Percentiles rank a stretch among this genome's conserved stretches.
Conservation (phyloP, 2,888 invertebrate genomes). For the Euplexia lucipara region DNA sequence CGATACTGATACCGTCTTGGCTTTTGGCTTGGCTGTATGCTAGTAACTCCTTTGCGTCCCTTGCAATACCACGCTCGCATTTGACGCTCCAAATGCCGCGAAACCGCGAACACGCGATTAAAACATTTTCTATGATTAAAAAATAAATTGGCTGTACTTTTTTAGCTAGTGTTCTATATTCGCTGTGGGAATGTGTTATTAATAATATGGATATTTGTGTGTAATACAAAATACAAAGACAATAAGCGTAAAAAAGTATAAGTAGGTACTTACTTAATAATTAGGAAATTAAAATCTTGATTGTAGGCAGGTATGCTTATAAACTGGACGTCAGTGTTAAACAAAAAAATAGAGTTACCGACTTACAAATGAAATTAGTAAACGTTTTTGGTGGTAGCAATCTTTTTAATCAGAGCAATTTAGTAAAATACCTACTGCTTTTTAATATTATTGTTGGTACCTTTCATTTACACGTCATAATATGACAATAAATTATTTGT, state of each 20-base stretch:
- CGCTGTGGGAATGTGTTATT: constrained; percentile 29
- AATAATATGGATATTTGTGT: constrained; percentile 1
- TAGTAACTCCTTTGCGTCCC: constrained; percentile 59
- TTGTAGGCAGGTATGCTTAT: too few species aligned
- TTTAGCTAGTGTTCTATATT: constrained; percentile 5
- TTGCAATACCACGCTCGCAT: constrained; percentile 45
- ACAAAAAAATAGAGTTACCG: too few species aligned
- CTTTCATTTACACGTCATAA: too few species aligned
- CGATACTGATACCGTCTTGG: constrained; percentile 62
- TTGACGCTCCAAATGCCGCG: constrained; percentile 34
- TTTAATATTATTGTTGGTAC: too few species aligned
- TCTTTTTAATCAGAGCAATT: background rate
- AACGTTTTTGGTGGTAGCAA: too few species aligned
- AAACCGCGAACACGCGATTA: constrained; percentile 62
- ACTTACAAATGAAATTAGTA: too few species aligned
- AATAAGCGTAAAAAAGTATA: too few species aligned
- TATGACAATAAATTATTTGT: too few species aligned
- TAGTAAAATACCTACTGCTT: background rate
- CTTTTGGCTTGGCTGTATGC: constrained; percentile 29
- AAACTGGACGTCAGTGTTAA: too few species aligned
- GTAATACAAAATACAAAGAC: background rate
- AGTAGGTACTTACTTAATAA: too few species aligned
- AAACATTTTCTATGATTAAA: constrained; percentile 34
- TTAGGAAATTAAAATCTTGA: too few species aligned
- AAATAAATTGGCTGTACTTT: background rate